A percentile compares a stretch with the other conserved stretches of the same genome.
Conservation (phyloP, 2,113 vertebrate genomes). For the Hucho hucho region DNA sequence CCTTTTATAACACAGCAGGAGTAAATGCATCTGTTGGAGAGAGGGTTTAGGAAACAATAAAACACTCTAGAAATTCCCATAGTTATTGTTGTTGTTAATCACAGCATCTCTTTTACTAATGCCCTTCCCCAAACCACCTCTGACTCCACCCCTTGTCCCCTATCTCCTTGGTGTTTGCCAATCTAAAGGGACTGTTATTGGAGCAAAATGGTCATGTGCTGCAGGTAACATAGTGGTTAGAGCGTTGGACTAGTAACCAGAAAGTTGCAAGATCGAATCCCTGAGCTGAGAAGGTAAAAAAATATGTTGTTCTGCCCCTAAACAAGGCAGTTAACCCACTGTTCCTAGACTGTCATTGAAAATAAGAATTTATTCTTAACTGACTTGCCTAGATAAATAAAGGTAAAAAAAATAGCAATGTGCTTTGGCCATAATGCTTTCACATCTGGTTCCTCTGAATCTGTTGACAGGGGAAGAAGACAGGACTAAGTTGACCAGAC, state of each 20-base stretch:
- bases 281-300: no score
- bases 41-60: neutral
- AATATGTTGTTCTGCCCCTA: no score
- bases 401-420: no score
- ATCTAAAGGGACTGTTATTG: neutral
- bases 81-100: neutral
- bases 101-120: neutral
- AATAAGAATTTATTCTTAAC: no score
- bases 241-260: no score
- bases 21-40: neutral
- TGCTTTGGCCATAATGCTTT: neutral
- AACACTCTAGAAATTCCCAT: neutral
- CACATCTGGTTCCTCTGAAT: neutral
- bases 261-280: no score
- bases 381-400: no score
- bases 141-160: neutral
- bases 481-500: no score
- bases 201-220: neutral
- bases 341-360: no score
- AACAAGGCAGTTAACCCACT: no score
- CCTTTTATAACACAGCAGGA: neutral
- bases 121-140: neutral
- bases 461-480: no score
- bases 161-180: neutral
- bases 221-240: no score